phyloP scores from a whole-genome alignment of 2,797 vertebrate species.

The Cirrhinus mrigala region DNA sequence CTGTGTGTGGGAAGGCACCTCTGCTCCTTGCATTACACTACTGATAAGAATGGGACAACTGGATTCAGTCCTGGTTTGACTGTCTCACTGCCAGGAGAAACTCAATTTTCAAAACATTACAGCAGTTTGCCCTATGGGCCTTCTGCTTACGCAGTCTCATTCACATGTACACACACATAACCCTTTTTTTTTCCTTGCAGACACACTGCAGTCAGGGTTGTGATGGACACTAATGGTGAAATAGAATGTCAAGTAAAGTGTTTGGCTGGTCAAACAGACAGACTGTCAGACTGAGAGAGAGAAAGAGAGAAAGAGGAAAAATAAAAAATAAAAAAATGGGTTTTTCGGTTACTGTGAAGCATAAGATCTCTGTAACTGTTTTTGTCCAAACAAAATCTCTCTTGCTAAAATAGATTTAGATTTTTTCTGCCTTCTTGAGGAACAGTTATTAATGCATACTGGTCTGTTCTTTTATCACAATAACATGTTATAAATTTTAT shows the following conservation, averaged over 20 bases:
- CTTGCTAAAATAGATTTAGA: not conserved
- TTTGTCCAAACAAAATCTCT: not conserved
- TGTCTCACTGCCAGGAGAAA: slow-evolving; percentile 30
- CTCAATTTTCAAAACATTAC: slow-evolving; percentile 39
- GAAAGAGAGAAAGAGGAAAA: not conserved
- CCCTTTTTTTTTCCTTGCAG: not conserved
- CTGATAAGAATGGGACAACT: slow-evolving; percentile 41
- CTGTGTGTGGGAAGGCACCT: slow-evolving; percentile 23
- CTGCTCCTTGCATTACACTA: slow-evolving; percentile 24
- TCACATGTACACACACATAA: slow-evolving; percentile 32
- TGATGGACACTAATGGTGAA: slow-evolving; percentile 59
- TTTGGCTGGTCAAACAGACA: slow-evolving; percentile 41
- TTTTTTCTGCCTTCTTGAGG: not conserved
- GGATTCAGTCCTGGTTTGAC: slow-evolving; percentile 33
- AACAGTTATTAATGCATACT: not conserved
- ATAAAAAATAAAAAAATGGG: not conserved
- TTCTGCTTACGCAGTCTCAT: slow-evolving; percentile 19
- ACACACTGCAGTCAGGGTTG: slow-evolving; percentile 34
- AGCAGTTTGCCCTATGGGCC: slow-evolving; percentile 32
- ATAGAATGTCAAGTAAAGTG: slow-evolving; percentile 42
- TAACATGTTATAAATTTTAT: not conserved
- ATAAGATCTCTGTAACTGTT: not conserved
- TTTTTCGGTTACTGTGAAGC: slow-evolving; percentile 29
- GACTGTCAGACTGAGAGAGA: slow-evolving; percentile 40
- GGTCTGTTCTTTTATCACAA: not conserved